Evolutionary conservation across 2,888 invertebrate genomes (phyloP).

Genomic region (Drosophila picticornis): DNA sequence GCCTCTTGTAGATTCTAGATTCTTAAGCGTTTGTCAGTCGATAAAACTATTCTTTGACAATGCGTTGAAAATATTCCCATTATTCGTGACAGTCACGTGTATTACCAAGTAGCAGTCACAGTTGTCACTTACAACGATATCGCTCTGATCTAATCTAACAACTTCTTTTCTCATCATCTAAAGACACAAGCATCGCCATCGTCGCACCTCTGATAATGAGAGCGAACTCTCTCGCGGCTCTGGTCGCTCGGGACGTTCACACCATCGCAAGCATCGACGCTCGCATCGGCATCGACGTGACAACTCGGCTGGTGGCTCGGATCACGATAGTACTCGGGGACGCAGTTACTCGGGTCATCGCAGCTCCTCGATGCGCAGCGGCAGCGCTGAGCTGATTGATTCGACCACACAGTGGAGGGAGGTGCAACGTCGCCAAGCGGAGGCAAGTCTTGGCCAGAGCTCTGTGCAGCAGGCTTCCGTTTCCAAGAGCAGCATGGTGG

Average conservation of each 20-base stretch:
- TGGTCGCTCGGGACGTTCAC: slow-evolving; percentile 91
- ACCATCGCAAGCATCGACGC: slow-evolving; percentile 90
- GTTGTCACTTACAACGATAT: neutral
- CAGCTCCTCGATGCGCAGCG: slow-evolving; percentile 84
- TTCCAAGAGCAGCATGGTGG: slow-evolving; percentile 87
- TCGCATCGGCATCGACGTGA: slow-evolving; percentile 89
- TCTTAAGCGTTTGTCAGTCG: neutral
- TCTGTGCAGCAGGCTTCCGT: slow-evolving; percentile 90
- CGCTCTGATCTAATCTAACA: neutral
- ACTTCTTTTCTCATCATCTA: neutral
- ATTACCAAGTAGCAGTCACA: neutral
- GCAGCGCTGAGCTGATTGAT: slow-evolving; percentile 90
- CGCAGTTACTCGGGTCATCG: slow-evolving; percentile 85
- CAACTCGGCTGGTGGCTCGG: slow-evolving; percentile 88
- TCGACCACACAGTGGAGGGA: slow-evolving; percentile 96
- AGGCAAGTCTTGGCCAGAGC: slow-evolving; percentile 86
- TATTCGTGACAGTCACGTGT: neutral
- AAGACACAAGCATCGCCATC: slow-evolving; percentile 91
- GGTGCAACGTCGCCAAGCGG: slow-evolving; percentile 91
- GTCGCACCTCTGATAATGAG: slow-evolving; percentile 94
- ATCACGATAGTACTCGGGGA: slow-evolving; percentile 88
- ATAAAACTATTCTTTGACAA: neutral
- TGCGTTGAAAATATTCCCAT: neutral
- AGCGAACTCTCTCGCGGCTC: slow-evolving; percentile 95
- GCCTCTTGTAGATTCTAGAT: too few species aligned